Base-by-base conservation (phyloP, 2,113 vertebrate species). In the Colinus virginianus region DNA sequence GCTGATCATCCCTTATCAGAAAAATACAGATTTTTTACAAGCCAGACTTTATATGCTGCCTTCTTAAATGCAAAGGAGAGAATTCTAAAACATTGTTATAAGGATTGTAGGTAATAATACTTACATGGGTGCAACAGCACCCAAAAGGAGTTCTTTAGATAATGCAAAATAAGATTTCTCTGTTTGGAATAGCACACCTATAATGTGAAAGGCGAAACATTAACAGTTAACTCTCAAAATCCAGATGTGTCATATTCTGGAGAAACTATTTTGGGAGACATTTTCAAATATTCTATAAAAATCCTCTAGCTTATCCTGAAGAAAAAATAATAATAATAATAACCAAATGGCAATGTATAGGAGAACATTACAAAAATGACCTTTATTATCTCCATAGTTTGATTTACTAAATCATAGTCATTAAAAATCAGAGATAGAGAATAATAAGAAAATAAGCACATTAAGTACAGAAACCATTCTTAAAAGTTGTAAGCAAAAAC, bases 1-100 rank as follows among this genome's bases (percentile, higher is more conserved):
- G 55, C 34, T 67, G 55, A 90, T 89, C 55, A 83, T 77, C 83
- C 12, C 64, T 85, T 93, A 77, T 85, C 83, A 63, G 10, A 72
- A 69, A 82, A 79, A 55, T 32, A 38, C 20, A 45, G 58, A 55
- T 3, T 42, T 74, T 78, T 79, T 68, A 28, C 14, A 64, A 74
- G 64, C n/a, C 48, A 42, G 23, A 64, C 13, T 67, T 77, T 83
- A 59, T 1, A 78, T 34, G 13, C 10, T 28, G 66, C 42, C 59
- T 84, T 59, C 40, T 85, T 74, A 17, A 83, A 70, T 42, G 59
- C 23, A 85, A 71, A 72, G 22, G 6, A 42, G 42, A 76, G 19
- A 66, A 66, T 13, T 74, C 78, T 62, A 53, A 74, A 90, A 80
- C 74, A 46, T 34, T 63, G 21, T 7, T 20, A 12, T 76, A 68